phyloP scores from a whole-genome alignment of 1,140 invertebrate genomes.

The Drosophila kepulauana region DNA sequence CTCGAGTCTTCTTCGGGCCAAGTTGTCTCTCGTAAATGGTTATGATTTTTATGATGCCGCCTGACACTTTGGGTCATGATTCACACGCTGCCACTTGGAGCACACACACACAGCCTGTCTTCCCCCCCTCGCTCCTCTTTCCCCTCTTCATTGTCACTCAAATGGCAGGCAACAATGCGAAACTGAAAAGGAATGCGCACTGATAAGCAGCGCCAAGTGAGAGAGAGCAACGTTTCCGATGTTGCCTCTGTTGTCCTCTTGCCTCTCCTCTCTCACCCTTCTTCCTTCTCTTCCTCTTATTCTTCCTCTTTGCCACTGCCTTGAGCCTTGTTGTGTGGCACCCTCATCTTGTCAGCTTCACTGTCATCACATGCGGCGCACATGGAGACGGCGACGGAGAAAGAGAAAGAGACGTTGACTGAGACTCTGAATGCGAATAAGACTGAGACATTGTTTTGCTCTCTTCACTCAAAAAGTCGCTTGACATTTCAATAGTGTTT shows the following conservation, averaged over 20 bases:
- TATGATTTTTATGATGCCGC: conserved; percentile 78
- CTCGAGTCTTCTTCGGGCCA: conserved; percentile 18
- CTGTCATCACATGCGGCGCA: conserved; percentile 51
- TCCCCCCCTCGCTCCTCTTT: neutral
- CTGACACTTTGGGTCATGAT: conserved; percentile 68
- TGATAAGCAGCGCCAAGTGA: conserved; percentile 45
- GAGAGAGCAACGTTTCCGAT: conserved; percentile 66
- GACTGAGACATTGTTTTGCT: conserved; percentile 51
- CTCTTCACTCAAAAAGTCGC: neutral
- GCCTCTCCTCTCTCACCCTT: neutral
- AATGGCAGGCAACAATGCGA: conserved; percentile 43
- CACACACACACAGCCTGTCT: conserved; percentile 6
- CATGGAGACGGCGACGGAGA: conserved; percentile 1
- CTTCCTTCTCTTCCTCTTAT: neutral
- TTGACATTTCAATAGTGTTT: neutral
- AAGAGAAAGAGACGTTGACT: conserved; percentile 33
- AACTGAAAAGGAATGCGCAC: conserved; percentile 55
- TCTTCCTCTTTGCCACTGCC: neutral
- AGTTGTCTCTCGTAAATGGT: conserved; percentile 66
- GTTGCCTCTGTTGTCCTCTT: conserved; percentile 15
- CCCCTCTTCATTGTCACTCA: neutral
- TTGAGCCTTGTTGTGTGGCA: conserved; percentile 2
- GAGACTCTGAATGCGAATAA: conserved; percentile 21
- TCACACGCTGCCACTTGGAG: conserved; percentile 45
- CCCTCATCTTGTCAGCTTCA: conserved; percentile 27